Percentiles rank a stretch among this genome's conserved stretches.
Evolutionary conservation across 2,888 invertebrate species (phyloP).

Genomic region (Cheilosia vulpina): DNA sequence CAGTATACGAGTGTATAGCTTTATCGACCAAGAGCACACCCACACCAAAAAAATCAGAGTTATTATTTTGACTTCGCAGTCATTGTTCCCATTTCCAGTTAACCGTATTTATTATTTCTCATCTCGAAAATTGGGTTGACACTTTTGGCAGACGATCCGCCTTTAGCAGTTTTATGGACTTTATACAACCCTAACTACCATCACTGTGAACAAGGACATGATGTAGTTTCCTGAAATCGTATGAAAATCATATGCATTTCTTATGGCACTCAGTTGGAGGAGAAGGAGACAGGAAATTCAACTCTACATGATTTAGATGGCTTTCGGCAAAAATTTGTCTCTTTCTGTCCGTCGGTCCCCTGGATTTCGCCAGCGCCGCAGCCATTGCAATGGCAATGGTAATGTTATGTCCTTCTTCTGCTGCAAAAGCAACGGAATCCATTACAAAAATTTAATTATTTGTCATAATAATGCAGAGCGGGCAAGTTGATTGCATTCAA

Average conservation of each 20-base stretch:
- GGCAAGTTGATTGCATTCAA: conserved; percentile 42
- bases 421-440: neutral
- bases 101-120: conserved; percentile 41
- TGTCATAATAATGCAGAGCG: conserved; percentile 59
- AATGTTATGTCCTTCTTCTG: neutral
- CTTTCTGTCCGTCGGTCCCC: neutral
- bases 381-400: neutral
- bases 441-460: conserved; percentile 71
- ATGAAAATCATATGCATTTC: conserved; percentile 66
- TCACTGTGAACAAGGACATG: conserved; percentile 45
- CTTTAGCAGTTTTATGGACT: conserved; percentile 55
- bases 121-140: conserved; percentile 65
- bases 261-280: conserved; percentile 17
- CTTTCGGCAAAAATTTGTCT: conserved; percentile 62
- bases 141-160: conserved; percentile 67
- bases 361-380: neutral
- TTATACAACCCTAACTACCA: conserved; percentile 18
- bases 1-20: too few relatives aligned
- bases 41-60: neutral
- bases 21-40: neutral
- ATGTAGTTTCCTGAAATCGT: conserved; percentile 59
- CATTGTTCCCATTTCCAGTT: conserved; percentile 51
- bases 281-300: conserved; percentile 34
- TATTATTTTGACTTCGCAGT: conserved; percentile 20
- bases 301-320: conserved; percentile 67